Percentiles rank a stretch among this genome's conserved stretches.
Evolutionary conservation across 2,888 invertebrate genomes (phyloP).

Genomic region (Epirrhoe tristata): DNA sequence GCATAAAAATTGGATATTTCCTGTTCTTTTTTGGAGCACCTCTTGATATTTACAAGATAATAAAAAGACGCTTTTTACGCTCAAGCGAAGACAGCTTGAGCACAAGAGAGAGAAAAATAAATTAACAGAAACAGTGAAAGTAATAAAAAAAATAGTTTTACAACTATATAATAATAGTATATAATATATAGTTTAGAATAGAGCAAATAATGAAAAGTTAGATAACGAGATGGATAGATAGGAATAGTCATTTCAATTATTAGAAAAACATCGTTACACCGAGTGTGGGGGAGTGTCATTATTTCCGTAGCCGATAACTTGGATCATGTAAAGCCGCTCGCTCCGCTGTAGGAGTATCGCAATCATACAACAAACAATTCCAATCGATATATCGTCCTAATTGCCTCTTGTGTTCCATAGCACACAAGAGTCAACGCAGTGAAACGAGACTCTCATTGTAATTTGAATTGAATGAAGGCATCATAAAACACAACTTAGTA

Average conservation of each 20-base stretch:
- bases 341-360: slow-evolving; percentile 46
- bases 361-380: slow-evolving; percentile 66
- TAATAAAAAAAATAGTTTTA: too few relatives aligned
- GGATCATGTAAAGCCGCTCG: slow-evolving; percentile 51
- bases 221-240: background rate
- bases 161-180: too few relatives aligned
- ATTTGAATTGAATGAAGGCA: slow-evolving; percentile 54
- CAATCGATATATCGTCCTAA: slow-evolving; percentile 72
- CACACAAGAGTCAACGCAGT: slow-evolving; percentile 26
- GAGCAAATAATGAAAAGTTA: too few relatives aligned
- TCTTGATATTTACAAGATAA: slow-evolving; percentile 20
- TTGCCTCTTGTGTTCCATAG: slow-evolving; percentile 65
- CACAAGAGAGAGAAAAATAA: background rate
- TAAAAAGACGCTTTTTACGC: slow-evolving; percentile 16
- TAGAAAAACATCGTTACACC: background rate
- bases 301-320: slow-evolving; percentile 51
- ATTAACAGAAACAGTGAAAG: background rate
- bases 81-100: background rate
- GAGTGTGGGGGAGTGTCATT: slow-evolving; percentile 51
- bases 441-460: slow-evolving; percentile 58
- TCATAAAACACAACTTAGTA: slow-evolving; percentile 49
- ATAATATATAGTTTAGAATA: too few relatives aligned
- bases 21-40: slow-evolving; percentile 14
- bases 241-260: background rate
- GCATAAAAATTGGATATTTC: slow-evolving; percentile 19